Conservation (phyloP, 1,140 invertebrate genomes). For the Alviniconcha marisindica region DNA sequence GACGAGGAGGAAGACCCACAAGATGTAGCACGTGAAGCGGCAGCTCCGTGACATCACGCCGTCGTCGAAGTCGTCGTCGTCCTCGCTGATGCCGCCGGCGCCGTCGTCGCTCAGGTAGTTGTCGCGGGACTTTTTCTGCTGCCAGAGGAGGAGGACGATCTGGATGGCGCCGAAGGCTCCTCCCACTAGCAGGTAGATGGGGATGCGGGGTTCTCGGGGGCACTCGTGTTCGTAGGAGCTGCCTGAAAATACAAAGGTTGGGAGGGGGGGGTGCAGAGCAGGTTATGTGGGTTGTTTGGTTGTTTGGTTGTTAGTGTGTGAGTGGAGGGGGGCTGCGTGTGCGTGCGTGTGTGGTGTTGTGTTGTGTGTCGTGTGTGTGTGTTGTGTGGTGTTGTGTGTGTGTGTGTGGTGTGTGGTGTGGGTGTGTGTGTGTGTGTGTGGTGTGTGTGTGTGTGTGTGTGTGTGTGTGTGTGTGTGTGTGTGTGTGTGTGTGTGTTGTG, state of each 20-base stretch:
- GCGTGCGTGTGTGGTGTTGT: no score
- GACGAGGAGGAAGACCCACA: constrained; percentile 75
- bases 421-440: no score
- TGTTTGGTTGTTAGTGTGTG: no score
- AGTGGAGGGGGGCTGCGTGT: no score
- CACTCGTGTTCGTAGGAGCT: constrained; percentile 67
- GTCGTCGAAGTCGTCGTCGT: constrained; percentile 51
- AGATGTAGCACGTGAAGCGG: constrained; percentile 53
- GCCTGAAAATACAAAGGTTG: constrained; percentile 46
- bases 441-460: no score
- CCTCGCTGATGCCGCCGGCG: constrained; percentile 41
- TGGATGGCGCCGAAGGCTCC: constrained; percentile 71
- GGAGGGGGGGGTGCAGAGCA: no score
- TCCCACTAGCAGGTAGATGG: constrained; percentile 71
- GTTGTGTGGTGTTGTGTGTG: no score
- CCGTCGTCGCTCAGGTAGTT: constrained; percentile 42
- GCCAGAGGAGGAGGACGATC: constrained; percentile 55
- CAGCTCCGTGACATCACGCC: constrained; percentile 50
- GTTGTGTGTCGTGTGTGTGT: no score
- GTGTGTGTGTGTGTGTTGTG: no score
- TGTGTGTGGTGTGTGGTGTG: no score
- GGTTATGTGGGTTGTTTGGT: no score
- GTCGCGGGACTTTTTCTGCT: constrained; percentile 50
- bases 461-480: no score
- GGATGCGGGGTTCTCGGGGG: constrained; percentile 69